Evolutionary conservation across 2,797 vertebrate genomes (phyloP), one percentile per base, ranked within the genome.

Genomic region (Rhodeus uyekii): DNA sequence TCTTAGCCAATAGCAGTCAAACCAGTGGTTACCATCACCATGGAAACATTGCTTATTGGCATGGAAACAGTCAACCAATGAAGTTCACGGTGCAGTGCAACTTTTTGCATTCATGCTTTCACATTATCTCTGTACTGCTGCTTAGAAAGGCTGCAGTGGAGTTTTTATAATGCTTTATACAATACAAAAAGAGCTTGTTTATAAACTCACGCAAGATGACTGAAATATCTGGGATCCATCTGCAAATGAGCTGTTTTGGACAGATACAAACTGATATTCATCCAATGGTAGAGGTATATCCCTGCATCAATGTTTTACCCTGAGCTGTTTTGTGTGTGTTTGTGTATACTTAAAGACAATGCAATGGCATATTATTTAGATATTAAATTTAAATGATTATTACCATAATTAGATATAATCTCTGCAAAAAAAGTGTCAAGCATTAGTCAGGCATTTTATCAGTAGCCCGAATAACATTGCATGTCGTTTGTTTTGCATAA

Each of bases 41-140:
- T 92, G 91, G 92, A 91, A 91, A 94, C 91, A 27, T 77, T 67
- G 67, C 84, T 65, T 76, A 87, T 64, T 74, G 83, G 86, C 84
- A 87, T 32, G 34, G 67, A 91, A 91, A 88, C 85, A 67, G 82
- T 77, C 71, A 81, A 81, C 86, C 76, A 85, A 87, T 81, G 67
- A 84, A 50, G 78, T 80, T 81, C 58, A 80, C 86, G 65, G 63
- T 34, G 74, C 79, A 32, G 8, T n/a, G 81, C 44, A 83, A 76
- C 65, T 85, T 46, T 34, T 77, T 73, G 76, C 76, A 88, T 86
- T 76, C 46, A 76, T 19, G 13, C 27, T 48, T 60, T 77, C 4
- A 42, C 64, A 69, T 24, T 22, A 55, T 68, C 24, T 58, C 50
- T 0, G 8, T 46, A 48, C 29, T 34, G 19, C 29, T 29, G 12